phyloP scores from a whole-genome alignment of 2,888 invertebrate genomes.

The Orthosia cruda region DNA sequence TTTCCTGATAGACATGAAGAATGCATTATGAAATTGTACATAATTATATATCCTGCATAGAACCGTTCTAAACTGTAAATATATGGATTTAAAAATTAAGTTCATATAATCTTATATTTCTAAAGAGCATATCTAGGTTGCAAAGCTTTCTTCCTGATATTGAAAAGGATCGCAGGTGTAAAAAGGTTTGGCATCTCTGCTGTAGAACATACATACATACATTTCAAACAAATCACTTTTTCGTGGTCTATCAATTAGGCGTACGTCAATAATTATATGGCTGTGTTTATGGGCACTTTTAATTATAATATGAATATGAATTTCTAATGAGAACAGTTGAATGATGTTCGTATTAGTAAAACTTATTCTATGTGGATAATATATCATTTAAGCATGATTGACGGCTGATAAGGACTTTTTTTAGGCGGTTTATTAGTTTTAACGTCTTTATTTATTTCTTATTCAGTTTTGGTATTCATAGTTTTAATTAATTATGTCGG shows the following conservation, averaged over 20 bases:
- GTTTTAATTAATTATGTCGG: slow-evolving; percentile 24
- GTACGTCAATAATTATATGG: slow-evolving; percentile 81
- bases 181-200: slow-evolving; percentile 41
- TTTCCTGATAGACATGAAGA: not conserved
- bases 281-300: slow-evolving; percentile 79
- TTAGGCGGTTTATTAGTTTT: slow-evolving; percentile 50
- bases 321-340: slow-evolving; percentile 76
- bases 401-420: slow-evolving; percentile 48
- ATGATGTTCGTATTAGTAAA: slow-evolving; percentile 75
- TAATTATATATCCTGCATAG: too few relatives aligned
- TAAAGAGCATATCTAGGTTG: not conserved
- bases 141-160: not conserved
- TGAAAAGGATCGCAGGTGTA: not conserved
- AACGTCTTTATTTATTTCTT: slow-evolving; percentile 38
- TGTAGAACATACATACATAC: slow-evolving; percentile 56
- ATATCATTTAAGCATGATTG: slow-evolving; percentile 65
- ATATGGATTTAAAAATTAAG: not conserved
- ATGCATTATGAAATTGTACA: not conserved
- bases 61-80: too few relatives aligned
- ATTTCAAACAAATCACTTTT: slow-evolving; percentile 78
- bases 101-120: not conserved
- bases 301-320: slow-evolving; percentile 82
- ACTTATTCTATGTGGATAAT: slow-evolving; percentile 59
- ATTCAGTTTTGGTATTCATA: not conserved
- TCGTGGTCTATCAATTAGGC: slow-evolving; percentile 86